phyloP scores from a whole-genome alignment of 2,888 invertebrate genomes.

The Eledona agricola region DNA sequence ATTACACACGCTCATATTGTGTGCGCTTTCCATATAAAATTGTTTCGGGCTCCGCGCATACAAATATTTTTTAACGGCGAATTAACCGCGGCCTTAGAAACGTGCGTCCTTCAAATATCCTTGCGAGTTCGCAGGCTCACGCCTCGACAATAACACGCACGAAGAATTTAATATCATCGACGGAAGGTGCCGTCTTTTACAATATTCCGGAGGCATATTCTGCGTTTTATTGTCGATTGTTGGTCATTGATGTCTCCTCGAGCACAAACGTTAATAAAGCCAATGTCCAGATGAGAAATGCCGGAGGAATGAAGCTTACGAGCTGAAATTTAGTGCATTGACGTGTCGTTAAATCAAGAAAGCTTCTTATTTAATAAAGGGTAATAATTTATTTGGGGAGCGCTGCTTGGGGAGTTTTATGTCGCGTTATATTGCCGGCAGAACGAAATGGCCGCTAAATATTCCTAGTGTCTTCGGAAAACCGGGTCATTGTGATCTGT shows the following conservation, averaged over 20 bases:
- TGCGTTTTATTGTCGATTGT: conserved; percentile 28
- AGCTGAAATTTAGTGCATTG: conserved; percentile 30
- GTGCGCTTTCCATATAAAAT: too few species aligned
- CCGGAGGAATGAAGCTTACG: conserved; percentile 22
- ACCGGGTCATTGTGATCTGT: not conserved
- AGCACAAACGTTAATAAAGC: too few species aligned
- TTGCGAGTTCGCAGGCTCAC: too few species aligned
- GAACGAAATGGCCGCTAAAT: conserved; percentile 1
- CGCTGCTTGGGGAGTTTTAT: conserved; percentile 20
- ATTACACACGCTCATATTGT: too few species aligned
- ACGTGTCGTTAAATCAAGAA: conserved; percentile 33
- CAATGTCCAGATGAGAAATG: conserved; percentile 6
- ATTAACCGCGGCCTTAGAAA: too few species aligned
- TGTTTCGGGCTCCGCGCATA: too few species aligned
- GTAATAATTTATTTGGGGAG: conserved; percentile 23
- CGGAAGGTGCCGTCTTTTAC: conserved; percentile 16
- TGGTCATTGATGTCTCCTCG: too few species aligned
- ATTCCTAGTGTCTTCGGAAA: not conserved
- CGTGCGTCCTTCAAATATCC: too few species aligned
- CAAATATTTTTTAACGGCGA: too few species aligned
- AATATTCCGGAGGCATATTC: conserved; percentile 11
- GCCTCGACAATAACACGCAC: conserved; percentile 48
- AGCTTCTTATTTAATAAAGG: conserved; percentile 33
- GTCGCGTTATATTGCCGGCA: conserved; percentile 10
- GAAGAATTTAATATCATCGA: conserved; percentile 51